These are phyloP conservation scores for Strigamia transsilvanica DNA, from an alignment of 2,888 invertebrate genomes.

Conservation along the genomic window DNA sequence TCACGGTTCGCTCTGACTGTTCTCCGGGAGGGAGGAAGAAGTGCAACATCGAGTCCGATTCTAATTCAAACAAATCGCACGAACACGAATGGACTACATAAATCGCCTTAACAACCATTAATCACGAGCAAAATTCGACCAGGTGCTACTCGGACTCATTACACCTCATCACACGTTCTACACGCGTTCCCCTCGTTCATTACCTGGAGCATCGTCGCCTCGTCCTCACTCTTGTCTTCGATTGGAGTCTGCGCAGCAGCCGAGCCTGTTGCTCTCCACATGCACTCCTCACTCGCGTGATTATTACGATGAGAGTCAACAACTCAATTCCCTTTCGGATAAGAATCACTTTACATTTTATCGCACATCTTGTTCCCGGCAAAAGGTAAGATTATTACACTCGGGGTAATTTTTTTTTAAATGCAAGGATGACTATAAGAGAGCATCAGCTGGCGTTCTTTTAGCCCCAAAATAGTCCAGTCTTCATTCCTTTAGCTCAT, in stretches of 20 bases:
- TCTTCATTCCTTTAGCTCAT: conserved; percentile 25
- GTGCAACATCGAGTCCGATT: not conserved
- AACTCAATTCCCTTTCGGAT: conserved; percentile 39
- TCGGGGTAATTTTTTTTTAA: not conserved
- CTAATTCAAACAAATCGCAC: not conserved
- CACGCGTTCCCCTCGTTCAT: conserved; percentile 47
- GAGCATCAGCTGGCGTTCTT: conserved; percentile 14
- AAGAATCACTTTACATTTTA: conserved; percentile 2
- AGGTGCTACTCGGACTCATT: conserved; percentile 36
- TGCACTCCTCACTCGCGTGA: conserved; percentile 46
- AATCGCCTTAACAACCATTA: conserved; percentile 12
- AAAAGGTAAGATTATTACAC: not conserved
- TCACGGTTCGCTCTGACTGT: conserved; percentile 45
- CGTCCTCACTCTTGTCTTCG: conserved; percentile 41
- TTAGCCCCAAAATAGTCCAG: conserved; percentile 34
- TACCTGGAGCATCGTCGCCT: conserved; percentile 49
- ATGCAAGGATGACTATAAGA: not conserved
- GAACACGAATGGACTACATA: not conserved
- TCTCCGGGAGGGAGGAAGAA: conserved; percentile 14
- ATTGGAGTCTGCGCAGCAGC: conserved; percentile 49
- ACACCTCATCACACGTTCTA: conserved; percentile 29
- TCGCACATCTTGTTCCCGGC: not conserved
- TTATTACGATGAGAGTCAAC: conserved; percentile 47
- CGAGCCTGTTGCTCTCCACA: conserved; percentile 49
- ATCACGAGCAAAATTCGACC: conserved; percentile 29